phyloP scores from a whole-genome alignment of 2,797 vertebrate genomes.

The Peromyscus nudipes region DNA sequence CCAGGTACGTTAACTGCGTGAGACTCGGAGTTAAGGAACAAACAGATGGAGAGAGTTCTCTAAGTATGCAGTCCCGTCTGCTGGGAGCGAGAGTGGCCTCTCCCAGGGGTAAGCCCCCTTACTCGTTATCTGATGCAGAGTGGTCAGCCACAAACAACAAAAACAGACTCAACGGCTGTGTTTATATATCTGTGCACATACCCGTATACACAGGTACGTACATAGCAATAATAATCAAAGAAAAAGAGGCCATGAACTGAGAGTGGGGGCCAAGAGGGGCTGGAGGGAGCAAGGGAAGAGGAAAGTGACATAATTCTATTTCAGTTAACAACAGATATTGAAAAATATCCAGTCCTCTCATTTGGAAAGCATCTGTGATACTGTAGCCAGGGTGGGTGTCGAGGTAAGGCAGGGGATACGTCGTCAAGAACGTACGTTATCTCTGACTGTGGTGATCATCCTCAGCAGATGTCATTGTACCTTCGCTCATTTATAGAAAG shows the following conservation, averaged over 20 bases:
- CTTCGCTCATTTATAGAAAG: neutral
- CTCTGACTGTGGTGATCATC: neutral
- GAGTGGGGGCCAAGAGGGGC: neutral
- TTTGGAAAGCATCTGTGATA: neutral
- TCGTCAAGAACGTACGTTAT: neutral
- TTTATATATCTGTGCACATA: neutral
- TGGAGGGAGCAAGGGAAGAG: neutral
- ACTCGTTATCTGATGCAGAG: neutral
- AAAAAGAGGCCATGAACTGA: too few species aligned
- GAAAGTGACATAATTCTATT: neutral
- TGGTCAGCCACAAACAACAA: neutral
- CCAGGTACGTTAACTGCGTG: neutral
- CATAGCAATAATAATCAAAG: neutral
- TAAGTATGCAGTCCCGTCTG: neutral
- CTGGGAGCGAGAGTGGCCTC: neutral
- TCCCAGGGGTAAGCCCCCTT: neutral
- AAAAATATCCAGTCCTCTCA: neutral
- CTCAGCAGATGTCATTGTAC: neutral
- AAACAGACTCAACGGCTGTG: neutral
- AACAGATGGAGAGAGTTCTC: neutral
- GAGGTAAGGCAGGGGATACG: neutral
- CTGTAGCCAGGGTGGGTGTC: neutral
- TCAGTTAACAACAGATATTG: neutral
- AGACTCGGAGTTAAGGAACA: neutral
- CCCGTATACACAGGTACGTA: neutral